Base-by-base conservation (phyloP, 1,140 invertebrate genomes). In the Grapholita molesta region DNA sequence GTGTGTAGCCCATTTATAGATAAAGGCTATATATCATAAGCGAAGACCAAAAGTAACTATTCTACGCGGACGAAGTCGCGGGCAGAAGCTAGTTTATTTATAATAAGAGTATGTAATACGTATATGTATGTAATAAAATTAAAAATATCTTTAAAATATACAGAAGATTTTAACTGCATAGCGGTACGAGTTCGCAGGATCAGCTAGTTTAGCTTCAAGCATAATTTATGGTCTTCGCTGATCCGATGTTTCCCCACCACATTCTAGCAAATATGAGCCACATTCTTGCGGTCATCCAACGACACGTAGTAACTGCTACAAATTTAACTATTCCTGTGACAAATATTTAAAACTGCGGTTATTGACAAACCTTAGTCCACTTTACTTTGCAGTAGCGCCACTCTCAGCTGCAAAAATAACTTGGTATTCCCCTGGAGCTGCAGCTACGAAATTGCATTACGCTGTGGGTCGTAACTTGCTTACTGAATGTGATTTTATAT, bases 401-500 rank as follows among this genome's bases (percentile, higher is more conserved):
- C 7, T 15, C 3, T 30, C 6, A 61, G 21, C 55, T 12, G 55
- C 55, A 61, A 61, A 28, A 28, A 28, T 18, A 61, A 25, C 4
- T 61, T 61, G 24, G 55, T 28, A 28, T 28, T 15, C 11, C 55
- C 55, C 55, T 28, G n/a, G 55, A 61, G 25, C 25, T 61, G 55
- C 55, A 61, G 55, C 30, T 61, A 30, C 24, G 55, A 61, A 61
- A 61, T 61, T 61, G 55, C 55, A 61, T 61, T 61, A 61, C 55
- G 12, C n/a, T 61, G 55, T 25, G 18, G 24, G 12, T 61, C 21
- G 53, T 57, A 61, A 61, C 12, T 61, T 28, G 55, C 55, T 61
- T 61, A 28, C 55, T 61, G 25, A 61, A 61, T 61, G 55, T 61
- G 55, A 61, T 61, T 61, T 61, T 61, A 61, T 61, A 30, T 61